These are phyloP conservation scores for Merluccius polli DNA, from an alignment of 2,797 vertebrate genomes.

Conservation along the genomic window DNA sequence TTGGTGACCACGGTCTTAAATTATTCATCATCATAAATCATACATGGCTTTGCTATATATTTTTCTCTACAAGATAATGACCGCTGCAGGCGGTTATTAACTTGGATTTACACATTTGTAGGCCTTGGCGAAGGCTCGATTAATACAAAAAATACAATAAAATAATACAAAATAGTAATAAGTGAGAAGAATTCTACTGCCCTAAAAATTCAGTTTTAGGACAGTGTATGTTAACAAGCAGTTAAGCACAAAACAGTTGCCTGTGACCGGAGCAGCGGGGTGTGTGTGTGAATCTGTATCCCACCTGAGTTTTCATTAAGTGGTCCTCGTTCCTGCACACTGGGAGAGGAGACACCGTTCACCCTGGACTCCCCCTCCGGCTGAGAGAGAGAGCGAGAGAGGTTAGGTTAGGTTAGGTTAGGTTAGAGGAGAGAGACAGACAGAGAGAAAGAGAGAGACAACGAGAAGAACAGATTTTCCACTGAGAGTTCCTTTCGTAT, in stretches of 20 bases:
- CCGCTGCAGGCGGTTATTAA: neutral
- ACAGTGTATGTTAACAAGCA: neutral
- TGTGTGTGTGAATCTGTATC: slow-evolving; percentile 30
- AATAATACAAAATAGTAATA: neutral
- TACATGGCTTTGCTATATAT: neutral
- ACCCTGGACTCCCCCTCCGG: slow-evolving; percentile 83
- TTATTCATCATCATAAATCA: neutral
- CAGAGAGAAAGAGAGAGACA: neutral
- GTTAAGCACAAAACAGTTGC: too few species aligned
- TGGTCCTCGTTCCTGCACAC: slow-evolving; percentile 73
- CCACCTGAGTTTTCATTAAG: slow-evolving; percentile 83
- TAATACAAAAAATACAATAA: neutral
- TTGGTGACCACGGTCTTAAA: too few species aligned
- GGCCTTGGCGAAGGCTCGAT: neutral
- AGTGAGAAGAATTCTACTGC: neutral
- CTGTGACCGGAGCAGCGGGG: neutral
- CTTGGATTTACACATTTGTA: neutral
- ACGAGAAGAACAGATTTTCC: too few species aligned
- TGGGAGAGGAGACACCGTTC: slow-evolving; percentile 83
- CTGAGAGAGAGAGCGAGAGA: slow-evolving; percentile 52
- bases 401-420: neutral
- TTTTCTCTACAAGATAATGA: neutral
- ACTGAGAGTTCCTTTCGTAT: too few species aligned
- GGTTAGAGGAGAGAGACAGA: neutral
- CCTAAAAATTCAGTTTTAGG: too few species aligned